phyloP scores from a whole-genome alignment of 2,113 vertebrate species.

The Ivindomyrus marchei region DNA sequence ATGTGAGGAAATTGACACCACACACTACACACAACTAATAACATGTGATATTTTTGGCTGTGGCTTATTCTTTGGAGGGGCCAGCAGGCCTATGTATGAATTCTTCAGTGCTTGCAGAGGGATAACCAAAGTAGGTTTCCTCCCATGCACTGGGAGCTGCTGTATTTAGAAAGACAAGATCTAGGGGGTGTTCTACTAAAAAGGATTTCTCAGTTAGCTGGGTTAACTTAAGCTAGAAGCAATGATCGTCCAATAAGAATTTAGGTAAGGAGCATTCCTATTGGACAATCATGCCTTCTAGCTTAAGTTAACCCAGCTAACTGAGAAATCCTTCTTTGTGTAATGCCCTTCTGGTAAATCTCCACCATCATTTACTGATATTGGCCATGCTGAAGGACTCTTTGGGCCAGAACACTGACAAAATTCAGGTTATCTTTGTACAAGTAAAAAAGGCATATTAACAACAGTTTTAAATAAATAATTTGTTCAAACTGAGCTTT shows the following conservation, averaged over 20 bases:
- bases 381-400: constrained; percentile 16
- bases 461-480: not conserved
- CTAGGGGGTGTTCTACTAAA: too few species aligned
- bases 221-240: too few species aligned
- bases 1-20: not conserved
- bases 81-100: not conserved
- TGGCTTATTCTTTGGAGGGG: not conserved
- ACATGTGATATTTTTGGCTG: not conserved
- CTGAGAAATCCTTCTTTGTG: too few species aligned
- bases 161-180: constrained; percentile 38
- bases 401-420: constrained; percentile 5
- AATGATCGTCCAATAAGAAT: too few species aligned
- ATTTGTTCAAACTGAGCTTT: not conserved
- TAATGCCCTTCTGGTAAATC: constrained; percentile 31
- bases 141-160: constrained; percentile 16
- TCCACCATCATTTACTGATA: constrained; percentile 8
- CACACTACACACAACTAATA: not conserved
- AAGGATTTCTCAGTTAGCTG: too few species aligned
- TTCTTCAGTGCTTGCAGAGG: not conserved
- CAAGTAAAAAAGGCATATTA: constrained; percentile 1
- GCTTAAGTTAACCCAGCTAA: too few species aligned
- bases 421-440: constrained; percentile 6
- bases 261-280: too few species aligned
- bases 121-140: constrained; percentile 16
- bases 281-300: too few species aligned